These are phyloP conservation scores for Diadumene lineata DNA, from an alignment of 92 coral and sea anemone genomes.

Conservation along the genomic window DNA sequence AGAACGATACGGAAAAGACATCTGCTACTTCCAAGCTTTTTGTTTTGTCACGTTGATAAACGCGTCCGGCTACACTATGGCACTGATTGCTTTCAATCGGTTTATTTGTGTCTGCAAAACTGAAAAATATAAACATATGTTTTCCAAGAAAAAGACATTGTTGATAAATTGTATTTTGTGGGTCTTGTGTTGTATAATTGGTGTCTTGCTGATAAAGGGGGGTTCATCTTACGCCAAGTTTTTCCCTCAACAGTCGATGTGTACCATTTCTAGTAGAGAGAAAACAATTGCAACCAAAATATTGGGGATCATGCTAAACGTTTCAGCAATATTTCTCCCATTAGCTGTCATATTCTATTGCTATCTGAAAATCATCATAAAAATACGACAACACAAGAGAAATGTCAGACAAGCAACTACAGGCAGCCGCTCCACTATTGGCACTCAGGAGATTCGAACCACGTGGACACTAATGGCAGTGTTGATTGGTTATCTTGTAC, in stretches of 20 bases:
- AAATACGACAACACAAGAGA: not conserved
- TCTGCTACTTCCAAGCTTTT: not conserved
- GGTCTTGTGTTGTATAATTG: not conserved
- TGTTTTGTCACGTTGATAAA: not conserved
- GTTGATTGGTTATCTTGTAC: conserved; percentile 4
- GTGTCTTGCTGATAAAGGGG: not conserved
- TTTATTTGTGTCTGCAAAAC: conserved; percentile 11
- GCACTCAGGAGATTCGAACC: not conserved
- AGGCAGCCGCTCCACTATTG: too few relatives aligned
- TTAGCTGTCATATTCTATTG: not conserved
- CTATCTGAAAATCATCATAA: too few relatives aligned
- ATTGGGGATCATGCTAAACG: not conserved
- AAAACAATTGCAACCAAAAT: not conserved
- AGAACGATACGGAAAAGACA: not conserved
- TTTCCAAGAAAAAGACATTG: not conserved
- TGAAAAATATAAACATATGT: conserved; percentile 9
- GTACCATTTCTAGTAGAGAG: not conserved
- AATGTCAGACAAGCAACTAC: not conserved
- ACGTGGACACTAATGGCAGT: not conserved
- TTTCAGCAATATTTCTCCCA: not conserved
- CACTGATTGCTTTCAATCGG: conserved; percentile 24
- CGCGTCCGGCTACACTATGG: conserved; percentile 8
- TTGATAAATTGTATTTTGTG: not conserved
- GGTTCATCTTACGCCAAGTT: not conserved
- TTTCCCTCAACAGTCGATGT: not conserved